Evolutionary conservation across 1,140 invertebrate genomes (phyloP), one percentile per base, ranked within the genome.

Genomic region (Leptestheria dahalacensis): DNA sequence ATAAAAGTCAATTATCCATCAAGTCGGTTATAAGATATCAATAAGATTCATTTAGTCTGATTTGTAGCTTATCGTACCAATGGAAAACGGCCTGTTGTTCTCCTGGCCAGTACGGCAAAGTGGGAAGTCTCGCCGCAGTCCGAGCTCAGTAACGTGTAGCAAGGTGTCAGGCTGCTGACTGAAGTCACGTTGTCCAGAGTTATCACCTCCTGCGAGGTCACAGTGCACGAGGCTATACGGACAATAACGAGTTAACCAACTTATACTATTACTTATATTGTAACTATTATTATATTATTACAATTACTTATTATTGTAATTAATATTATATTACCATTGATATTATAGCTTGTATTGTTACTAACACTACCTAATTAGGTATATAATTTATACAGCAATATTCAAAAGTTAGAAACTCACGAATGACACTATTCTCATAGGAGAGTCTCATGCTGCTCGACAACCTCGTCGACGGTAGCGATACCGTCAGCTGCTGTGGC

Each of bases 111-210:
- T 12, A 66, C 56, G 11, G 59, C 61, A 56, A 56, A 67, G 21
- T 63, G 61, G 11, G 65, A 52, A 47, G 61, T 50, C 24, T 61
- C 26, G 15, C 66, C 59, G 48, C 66, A 67, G 49, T 67, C 66
- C 1, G 51, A 63, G 48, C 64, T 66, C 12, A 67, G 26, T 9
- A 67, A 47, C 3, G 65, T 65, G 12, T 51, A 54, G 54, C 66
- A 67, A 21, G 65, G 61, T 11, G 62, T 47, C 18, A 65, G 55
- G 21, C 56, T 48, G 26, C 60, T 55, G 11, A 59, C n/a, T 23
- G 61, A 63, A 9, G 41, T 56, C n/a, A 63, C 53, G 10, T 60
- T 55, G 33, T 67, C 66, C 48, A 66, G 59, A 0, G 66, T 66
- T 2, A 55, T 10, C 1, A 66, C 60, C 2, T 48, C 24, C 2